A percentile compares a stretch with the other conserved stretches of the same genome.
phyloP scores from a whole-genome alignment of 1,140 invertebrate species.

The Aleiodes sp. region DNA sequence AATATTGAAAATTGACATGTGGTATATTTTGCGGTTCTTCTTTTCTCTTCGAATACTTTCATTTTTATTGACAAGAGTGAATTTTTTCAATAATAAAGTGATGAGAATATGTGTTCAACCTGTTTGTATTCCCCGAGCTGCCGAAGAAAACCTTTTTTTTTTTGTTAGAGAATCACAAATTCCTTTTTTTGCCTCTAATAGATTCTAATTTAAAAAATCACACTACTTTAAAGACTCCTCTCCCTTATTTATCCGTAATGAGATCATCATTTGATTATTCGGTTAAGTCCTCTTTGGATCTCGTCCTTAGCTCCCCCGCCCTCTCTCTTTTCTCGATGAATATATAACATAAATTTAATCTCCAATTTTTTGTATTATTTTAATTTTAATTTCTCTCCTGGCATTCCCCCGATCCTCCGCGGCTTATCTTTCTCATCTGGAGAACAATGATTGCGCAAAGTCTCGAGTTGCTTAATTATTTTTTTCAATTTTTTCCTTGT shows the following conservation, averaged over 20 bases:
- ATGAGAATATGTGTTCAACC: too few species aligned
- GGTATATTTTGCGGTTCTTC: too few species aligned
- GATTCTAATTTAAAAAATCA: constrained; percentile 38
- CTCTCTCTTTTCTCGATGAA: constrained; percentile 40
- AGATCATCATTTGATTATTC: constrained; percentile 67
- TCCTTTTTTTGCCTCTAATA: constrained; percentile 5
- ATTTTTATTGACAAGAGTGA: neutral
- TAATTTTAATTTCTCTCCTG: neutral
- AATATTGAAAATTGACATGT: neutral
- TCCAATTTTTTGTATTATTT: too few species aligned
- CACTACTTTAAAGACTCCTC: constrained; percentile 62
- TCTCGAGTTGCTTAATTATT: neutral
- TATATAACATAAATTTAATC: neutral
- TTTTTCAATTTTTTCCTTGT: neutral
- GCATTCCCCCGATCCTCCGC: neutral
- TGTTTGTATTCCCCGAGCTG: neutral
- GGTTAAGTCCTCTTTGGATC: constrained; percentile 67
- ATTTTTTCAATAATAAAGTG: neutral
- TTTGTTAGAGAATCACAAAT: constrained; percentile 3
- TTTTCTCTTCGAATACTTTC: too few species aligned
- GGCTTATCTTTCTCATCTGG: constrained; percentile 2
- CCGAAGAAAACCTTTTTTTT: neutral
- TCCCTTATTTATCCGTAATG: constrained; percentile 63
- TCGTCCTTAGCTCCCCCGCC: constrained; percentile 56
- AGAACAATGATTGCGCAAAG: constrained; percentile 11